Evolutionary conservation across 2,797 vertebrate genomes (phyloP).

Genomic region (Rhynchonycteris naso): DNA sequence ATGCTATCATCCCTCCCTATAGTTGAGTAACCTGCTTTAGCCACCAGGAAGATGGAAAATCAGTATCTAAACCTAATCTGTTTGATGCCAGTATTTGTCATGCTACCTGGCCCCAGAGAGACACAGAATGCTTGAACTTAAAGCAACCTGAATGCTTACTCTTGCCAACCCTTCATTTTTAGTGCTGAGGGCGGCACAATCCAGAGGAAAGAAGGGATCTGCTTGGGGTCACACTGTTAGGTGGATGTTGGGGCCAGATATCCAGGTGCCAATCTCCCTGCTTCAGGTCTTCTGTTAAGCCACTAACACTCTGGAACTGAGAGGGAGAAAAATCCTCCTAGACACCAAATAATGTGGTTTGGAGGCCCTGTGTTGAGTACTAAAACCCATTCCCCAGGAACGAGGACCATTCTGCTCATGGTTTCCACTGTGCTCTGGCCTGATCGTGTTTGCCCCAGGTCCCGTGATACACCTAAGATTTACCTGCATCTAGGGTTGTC

Average conservation of each 20-base stretch:
- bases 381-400: not conserved
- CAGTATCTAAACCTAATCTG: not conserved
- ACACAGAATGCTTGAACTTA: not conserved
- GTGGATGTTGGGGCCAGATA: not conserved
- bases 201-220: not conserved
- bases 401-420: not conserved
- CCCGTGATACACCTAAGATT: conserved; percentile 49
- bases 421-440: conserved; percentile 10
- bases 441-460: conserved; percentile 69
- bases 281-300: not conserved
- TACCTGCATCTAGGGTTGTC: conserved; percentile 70
- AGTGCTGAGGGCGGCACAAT: not conserved
- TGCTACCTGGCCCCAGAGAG: not conserved
- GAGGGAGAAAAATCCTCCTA: not conserved
- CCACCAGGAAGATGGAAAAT: conserved; percentile 32
- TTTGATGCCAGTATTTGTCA: not conserved
- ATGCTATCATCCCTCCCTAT: not conserved
- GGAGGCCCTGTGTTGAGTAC: not conserved
- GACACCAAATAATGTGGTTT: not conserved
- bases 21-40: not conserved
- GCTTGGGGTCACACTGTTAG: not conserved
- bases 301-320: not conserved
- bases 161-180: not conserved
- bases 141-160: not conserved
- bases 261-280: not conserved